Conservation (phyloP, 2,797 vertebrate genomes). For the Poeciliopsis gracilis region DNA sequence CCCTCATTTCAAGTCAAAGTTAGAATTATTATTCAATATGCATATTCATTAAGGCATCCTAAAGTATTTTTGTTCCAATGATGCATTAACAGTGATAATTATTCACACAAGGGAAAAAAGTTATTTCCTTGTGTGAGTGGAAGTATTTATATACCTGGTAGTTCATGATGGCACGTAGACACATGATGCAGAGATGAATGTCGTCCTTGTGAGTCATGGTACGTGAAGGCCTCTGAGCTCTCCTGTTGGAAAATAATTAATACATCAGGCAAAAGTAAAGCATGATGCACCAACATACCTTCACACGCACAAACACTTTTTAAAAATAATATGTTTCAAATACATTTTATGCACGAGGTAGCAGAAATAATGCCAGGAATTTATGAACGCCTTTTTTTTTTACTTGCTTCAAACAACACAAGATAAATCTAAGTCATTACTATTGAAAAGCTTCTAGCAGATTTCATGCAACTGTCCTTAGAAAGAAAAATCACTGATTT, state of each 20-base stretch:
- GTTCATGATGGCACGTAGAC: constrained; percentile 97
- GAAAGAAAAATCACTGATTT: background rate
- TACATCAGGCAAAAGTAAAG: background rate
- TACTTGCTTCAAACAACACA: background rate
- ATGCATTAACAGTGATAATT: background rate
- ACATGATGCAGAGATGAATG: constrained; percentile 95
- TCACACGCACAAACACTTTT: background rate
- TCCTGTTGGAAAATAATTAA: constrained; percentile 75
- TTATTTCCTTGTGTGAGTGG: background rate
- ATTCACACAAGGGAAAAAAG: background rate
- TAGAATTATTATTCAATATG: background rate
- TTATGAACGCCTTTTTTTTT: background rate
- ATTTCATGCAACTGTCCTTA: background rate
- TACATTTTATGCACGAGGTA: background rate
- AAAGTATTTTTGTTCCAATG: background rate
- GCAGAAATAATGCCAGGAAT: background rate
- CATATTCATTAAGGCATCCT: background rate
- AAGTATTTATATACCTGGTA: constrained; percentile 85
- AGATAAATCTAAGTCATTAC: background rate
- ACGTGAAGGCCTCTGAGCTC: constrained; percentile 83
- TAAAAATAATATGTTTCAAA: background rate
- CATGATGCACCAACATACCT: background rate
- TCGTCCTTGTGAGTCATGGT: constrained; percentile 88
- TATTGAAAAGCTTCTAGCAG: background rate
- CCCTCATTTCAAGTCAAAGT: background rate